Evolutionary conservation across 23 tunicate species (phyloP).

Genomic region (Trididemnum nubilum): DNA sequence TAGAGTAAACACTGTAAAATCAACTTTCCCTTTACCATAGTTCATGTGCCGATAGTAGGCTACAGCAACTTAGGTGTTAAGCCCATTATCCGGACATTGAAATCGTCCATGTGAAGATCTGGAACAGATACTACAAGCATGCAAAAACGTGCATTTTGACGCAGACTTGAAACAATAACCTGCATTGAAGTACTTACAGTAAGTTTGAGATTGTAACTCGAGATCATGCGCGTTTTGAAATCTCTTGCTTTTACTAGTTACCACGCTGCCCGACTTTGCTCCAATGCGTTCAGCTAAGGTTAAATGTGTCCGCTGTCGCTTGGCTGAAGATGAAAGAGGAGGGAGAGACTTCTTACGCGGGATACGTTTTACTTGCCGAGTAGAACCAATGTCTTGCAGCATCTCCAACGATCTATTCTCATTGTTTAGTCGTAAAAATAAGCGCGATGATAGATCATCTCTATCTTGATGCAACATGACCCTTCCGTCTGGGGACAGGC

Average conservation of each 20-base stretch:
- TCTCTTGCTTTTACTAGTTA: background rate
- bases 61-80: too few species aligned
- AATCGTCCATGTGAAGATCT: background rate
- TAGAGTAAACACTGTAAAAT: too few species aligned
- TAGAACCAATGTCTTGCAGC: background rate
- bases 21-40: too few species aligned
- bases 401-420: background rate
- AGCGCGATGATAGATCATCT: background rate
- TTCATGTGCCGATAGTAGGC: too few species aligned
- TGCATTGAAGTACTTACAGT: background rate
- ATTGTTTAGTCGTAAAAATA: background rate
- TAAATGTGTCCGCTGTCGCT: background rate
- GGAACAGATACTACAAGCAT: background rate
- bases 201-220: background rate
- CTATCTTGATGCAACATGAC: background rate
- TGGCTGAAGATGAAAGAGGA: background rate
- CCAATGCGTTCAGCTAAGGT: background rate
- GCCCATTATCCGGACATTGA: background rate
- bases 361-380: background rate
- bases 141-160: background rate
- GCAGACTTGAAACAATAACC: slow-evolving; percentile 2
- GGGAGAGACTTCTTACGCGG: background rate
- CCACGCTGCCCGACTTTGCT: background rate
- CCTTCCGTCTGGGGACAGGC: background rate
- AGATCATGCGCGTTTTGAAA: background rate